A percentile compares a stretch with the other conserved stretches of the same genome.
phyloP scores from a whole-genome alignment of 2,797 vertebrate genomes.

The Enteromius treurensis region DNA sequence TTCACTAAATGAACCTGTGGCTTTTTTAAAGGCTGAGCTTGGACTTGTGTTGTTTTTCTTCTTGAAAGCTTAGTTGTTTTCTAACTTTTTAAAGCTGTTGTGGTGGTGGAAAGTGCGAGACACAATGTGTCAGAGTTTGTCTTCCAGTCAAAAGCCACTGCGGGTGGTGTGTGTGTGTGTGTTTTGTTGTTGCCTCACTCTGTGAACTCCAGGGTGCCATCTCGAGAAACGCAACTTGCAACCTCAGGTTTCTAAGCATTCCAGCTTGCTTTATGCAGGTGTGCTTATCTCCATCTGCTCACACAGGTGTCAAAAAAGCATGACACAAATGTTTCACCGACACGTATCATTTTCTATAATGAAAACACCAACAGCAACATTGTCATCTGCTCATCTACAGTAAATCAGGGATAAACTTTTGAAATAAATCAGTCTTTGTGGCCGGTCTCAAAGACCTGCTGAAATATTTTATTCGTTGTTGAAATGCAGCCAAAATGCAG shows the following conservation, averaged over 20 bases:
- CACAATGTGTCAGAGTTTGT: conserved; percentile 23
- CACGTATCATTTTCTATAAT: background rate
- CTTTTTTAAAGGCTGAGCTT: background rate
- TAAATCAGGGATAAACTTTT: background rate
- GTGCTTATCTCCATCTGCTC: conserved; percentile 25
- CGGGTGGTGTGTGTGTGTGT: background rate
- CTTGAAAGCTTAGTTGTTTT: conserved; percentile 16
- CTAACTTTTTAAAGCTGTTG: conserved; percentile 13
- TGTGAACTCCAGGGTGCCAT: conserved; percentile 40
- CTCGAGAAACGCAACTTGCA: conserved; percentile 2
- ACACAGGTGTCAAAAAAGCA: conserved; percentile 35
- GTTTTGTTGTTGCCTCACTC: conserved; percentile 21
- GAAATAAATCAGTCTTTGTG: background rate
- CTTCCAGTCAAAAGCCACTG: conserved; percentile 22
- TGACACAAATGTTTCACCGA: conserved; percentile 2
- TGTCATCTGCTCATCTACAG: background rate
- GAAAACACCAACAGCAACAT: background rate
- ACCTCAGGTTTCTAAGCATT: conserved; percentile 16
- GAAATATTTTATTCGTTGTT: background rate
- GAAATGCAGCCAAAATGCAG: background rate
- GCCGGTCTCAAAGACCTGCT: background rate
- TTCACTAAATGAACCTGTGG: background rate
- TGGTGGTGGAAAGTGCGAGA: background rate
- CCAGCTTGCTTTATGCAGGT: conserved; percentile 9
- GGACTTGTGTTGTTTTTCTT: background rate